These are phyloP conservation scores for Catocala fraxini DNA, from an alignment of 2,888 invertebrate genomes.

Conservation along the genomic window DNA sequence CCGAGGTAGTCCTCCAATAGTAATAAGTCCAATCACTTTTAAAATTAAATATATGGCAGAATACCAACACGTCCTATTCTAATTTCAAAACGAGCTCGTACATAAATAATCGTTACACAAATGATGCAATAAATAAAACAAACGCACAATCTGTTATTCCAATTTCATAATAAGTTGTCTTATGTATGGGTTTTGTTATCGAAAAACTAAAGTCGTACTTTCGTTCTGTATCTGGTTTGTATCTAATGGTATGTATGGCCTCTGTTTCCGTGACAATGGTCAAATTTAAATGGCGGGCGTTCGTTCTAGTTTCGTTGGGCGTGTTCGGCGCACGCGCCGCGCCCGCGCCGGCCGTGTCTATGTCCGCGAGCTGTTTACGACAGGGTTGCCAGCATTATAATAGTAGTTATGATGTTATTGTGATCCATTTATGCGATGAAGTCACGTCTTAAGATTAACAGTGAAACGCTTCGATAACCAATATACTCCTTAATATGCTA, in stretches of 20 bases:
- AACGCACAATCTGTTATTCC: neutral
- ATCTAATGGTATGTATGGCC: conserved; percentile 20
- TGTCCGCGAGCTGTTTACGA: conserved; percentile 58
- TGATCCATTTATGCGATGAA: too few species aligned
- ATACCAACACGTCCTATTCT: neutral
- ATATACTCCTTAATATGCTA: too few species aligned
- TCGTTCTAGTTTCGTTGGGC: conserved; percentile 69
- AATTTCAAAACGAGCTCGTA: neutral
- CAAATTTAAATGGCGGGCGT: conserved; percentile 66
- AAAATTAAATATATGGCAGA: too few species aligned
- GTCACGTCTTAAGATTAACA: too few species aligned
- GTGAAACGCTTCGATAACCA: too few species aligned
- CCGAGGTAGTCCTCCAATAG: too few species aligned
- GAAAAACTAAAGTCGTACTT: conserved; percentile 17
- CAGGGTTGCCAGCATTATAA: conserved; percentile 44
- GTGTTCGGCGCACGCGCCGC: conserved; percentile 70
- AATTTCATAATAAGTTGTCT: conserved; percentile 2
- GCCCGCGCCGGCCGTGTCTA: conserved; percentile 48
- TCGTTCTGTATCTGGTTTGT: conserved; percentile 17
- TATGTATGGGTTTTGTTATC: neutral
- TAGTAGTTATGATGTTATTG: too few species aligned
- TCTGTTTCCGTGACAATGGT: conserved; percentile 72
- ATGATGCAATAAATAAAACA: neutral
- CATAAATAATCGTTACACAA: neutral
- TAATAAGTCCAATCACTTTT: too few species aligned